Evolutionary conservation across 64 coral and sea anemone genomes (phyloP).

Genomic region (Porites lutea): DNA sequence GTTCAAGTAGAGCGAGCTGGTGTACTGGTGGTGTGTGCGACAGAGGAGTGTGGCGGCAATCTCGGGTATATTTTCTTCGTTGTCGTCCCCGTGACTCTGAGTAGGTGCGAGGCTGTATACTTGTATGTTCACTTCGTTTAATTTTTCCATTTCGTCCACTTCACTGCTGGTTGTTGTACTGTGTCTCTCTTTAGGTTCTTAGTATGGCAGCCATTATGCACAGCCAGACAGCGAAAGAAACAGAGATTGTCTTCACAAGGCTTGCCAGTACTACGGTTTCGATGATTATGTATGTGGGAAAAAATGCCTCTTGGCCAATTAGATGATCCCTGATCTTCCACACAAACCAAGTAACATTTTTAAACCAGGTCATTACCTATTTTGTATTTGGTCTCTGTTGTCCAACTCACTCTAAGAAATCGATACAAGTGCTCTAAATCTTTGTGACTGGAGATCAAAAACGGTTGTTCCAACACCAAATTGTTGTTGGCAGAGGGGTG

Average conservation of each 20-base stretch:
- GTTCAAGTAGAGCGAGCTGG: no score
- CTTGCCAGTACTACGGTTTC: background rate
- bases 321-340: background rate
- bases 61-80: no score
- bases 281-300: background rate
- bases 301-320: background rate
- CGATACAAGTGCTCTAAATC: background rate
- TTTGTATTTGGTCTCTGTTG: background rate
- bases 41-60: no score
- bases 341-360: background rate
- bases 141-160: no score
- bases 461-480: background rate
- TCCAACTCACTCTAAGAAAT: background rate
- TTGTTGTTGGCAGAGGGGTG: background rate
- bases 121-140: no score
- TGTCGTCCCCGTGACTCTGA: no score
- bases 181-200: background rate
- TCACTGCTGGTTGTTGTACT: background rate
- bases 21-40: no score
- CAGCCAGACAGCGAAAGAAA: constrained; percentile 21
- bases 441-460: background rate
- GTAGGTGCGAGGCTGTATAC: no score
- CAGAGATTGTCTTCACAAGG: background rate
- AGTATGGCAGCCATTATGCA: background rate
- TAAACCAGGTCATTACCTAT: background rate